Evolutionary conservation across 2,113 vertebrate genomes (phyloP), one percentile per base, ranked within the genome.

Genomic region (Scatophagus argus): DNA sequence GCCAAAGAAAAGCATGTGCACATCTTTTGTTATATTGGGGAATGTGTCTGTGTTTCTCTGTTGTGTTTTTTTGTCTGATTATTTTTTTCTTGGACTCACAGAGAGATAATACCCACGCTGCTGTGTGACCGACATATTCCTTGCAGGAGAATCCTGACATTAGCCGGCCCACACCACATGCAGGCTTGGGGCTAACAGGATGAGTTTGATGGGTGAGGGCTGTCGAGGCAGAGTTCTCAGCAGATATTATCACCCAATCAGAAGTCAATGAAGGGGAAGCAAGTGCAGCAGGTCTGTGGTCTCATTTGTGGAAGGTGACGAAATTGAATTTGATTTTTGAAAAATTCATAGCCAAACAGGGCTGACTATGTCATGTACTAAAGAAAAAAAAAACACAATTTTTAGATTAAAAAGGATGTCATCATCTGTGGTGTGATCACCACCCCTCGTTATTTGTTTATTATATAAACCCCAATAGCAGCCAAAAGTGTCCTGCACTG

Each of bases 161-260:
- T 64, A 65, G 70, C 55, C 74, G 8, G 34, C 51, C 64, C 55
- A 32, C 39, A 43, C 74, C 81, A 75, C 84, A 74, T 86, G 84
- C 32, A 46, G 70, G 63, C 51, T 62, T 14, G 29, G 23, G 29
- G 25, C 46, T 32, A 51, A 58, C 36, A 8, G 32, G 44, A 61
- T 36, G 38, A 62, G 69, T 7, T 16, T 49, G 55, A 17, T 8
- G 19, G 51, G 14, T 46, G 52, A 52, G 39, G 23, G 58, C 27
- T 58, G 47, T 66, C 47, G 39, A 66, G 44, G 13, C 46, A 32
- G 34, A 44, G 23, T 16, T 65, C 43, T 83, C 9, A 36, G 63
- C 32, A 51, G 79, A 74, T 71, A 47, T 64, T 74, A 76, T 69
- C 70, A 74, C 60, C 12, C n/a, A 43, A 46, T 75, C 67, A 68